Conservation (phyloP, 2,797 vertebrate genomes). For the Bovichtus diacanthus region DNA sequence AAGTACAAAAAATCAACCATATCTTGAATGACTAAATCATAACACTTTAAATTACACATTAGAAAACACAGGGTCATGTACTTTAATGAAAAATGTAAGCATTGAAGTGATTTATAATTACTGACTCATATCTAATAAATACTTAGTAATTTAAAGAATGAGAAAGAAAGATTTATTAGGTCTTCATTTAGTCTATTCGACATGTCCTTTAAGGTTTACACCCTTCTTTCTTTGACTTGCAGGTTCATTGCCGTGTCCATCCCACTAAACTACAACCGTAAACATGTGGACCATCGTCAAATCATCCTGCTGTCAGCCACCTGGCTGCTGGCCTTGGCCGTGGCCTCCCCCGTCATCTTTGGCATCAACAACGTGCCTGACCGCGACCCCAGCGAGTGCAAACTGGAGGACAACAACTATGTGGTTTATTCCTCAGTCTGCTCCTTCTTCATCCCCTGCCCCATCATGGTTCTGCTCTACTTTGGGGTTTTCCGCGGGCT, state of each 20-base stretch:
- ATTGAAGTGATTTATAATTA: not conserved
- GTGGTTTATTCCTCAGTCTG: constrained; percentile 94
- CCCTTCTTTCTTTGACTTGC: constrained; percentile 10
- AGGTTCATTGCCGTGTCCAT: constrained; percentile 95
- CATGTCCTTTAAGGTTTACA: not conserved
- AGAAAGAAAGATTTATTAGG: too few relatives aligned
- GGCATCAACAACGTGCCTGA: constrained; percentile 91
- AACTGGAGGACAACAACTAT: constrained; percentile 93
- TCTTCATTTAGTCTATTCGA: not conserved
- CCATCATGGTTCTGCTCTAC: constrained; percentile 95
- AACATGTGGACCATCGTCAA: constrained; percentile 91
- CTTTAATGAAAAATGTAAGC: not conserved
- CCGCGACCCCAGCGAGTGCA: constrained; percentile 90
- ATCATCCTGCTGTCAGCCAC: constrained; percentile 90
- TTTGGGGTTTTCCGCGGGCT: constrained; percentile 92
- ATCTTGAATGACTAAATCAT: too few relatives aligned
- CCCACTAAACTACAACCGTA: constrained; percentile 92
- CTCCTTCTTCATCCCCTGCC: constrained; percentile 97
- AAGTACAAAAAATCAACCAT: not conserved
- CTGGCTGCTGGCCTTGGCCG: constrained; percentile 93
- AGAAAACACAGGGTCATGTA: not conserved
- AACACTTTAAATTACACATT: not conserved
- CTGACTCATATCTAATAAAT: not conserved
- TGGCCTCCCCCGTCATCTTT: constrained; percentile 94
- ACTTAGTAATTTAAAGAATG: not conserved